Base-by-base conservation (phyloP, 1,140 invertebrate genomes). In the Bombus balteatus region DNA sequence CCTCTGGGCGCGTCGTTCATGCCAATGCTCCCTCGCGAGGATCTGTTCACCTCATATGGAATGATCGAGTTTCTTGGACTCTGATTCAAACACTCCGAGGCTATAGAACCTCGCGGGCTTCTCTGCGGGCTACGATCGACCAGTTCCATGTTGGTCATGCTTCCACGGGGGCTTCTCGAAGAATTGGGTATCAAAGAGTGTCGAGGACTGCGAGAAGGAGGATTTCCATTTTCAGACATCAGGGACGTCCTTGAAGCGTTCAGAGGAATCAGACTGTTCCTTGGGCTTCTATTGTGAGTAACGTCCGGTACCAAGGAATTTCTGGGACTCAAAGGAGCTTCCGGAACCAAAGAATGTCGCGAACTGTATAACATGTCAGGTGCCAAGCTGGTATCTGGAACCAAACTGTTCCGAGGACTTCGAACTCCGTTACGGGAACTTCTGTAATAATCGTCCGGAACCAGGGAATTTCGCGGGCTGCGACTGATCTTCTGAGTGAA, bases 41-140 rank as follows among this genome's bases (percentile, higher is more conserved):
- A 96, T 77, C 95, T 95, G 85, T 96, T 96, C 13, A 92, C 91
- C 34, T 92, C 92, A 39, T 93, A 90, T 5, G 96, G 95, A 5
- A 94, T 95, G 85, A 97, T 95, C 66, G 96, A 97, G 1, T 96
- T 96, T 84, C 97, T 92, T 0, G 97, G 97, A 93, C 96, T 97
- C 22, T 92, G 93, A 28, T 93, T 93, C 62, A 93, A 22, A 41
- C 81, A 88, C 18, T 96, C 96, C 1, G 96, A 94, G 4, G 92
- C 95, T 88, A 97, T 95, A 71, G 96, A 96, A 2, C 96, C 97
- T 73, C 97, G 92, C 0, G 97, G 97, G 93, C 96, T 97, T 10
- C 93, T 84, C 41, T 92, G 83, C 0, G 83, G 77, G 1, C 83
- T 85, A 0, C 88, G 85, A 25, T 89, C 87, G 0, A 28, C 86